A percentile compares a stretch with the other conserved stretches of the same genome.
Evolutionary conservation across 2,888 invertebrate genomes (phyloP).

Genomic region (Ganaspis brasiliensis): DNA sequence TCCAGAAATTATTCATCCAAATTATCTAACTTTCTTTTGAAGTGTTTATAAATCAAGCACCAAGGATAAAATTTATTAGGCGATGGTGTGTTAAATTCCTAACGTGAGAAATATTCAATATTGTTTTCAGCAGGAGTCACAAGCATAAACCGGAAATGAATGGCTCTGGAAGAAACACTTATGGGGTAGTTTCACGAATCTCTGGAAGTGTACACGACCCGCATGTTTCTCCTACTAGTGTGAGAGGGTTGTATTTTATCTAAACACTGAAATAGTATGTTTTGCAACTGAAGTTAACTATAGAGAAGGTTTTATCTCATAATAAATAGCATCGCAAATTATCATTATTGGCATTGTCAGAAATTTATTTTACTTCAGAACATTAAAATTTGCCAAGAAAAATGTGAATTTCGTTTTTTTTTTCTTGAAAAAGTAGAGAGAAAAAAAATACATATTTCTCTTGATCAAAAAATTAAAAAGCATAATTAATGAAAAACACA

Average conservation of each 20-base stretch:
- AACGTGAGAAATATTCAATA: neutral
- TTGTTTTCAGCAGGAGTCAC: constrained; percentile 7
- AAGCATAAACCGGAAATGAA: constrained; percentile 28
- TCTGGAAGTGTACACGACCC: constrained; percentile 1
- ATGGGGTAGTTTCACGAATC: constrained; percentile 11
- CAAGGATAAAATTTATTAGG: neutral
- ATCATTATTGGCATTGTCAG: no score
- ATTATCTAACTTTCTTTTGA: neutral
- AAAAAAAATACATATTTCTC: no score
- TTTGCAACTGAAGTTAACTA: neutral
- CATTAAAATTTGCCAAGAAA: no score
- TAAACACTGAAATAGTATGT: neutral
- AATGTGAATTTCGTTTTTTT: no score
- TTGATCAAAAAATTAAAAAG: no score
- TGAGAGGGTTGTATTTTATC: neutral
- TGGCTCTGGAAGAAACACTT: constrained; percentile 25
- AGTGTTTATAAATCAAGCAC: no score
- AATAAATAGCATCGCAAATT: neutral
- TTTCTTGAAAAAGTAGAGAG: no score
- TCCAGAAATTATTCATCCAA: neutral
- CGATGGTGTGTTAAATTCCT: neutral
- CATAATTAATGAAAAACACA: no score
- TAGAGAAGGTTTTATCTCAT: neutral
- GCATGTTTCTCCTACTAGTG: neutral
- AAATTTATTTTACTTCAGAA: no score